phyloP scores from a whole-genome alignment of 92 coral and sea anemone genomes.

The Epizoanthus stellaris region DNA sequence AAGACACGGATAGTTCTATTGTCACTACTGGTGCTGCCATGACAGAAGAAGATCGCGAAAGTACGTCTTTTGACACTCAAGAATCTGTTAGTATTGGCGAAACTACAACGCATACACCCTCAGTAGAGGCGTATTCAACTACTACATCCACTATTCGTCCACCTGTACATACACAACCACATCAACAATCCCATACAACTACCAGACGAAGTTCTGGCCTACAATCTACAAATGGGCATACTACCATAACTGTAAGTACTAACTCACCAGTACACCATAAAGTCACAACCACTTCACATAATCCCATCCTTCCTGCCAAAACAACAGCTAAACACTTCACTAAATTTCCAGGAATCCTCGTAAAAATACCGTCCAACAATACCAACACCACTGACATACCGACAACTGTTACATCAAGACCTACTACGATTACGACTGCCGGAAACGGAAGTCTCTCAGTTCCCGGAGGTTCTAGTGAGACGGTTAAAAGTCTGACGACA shows the following conservation, averaged over 20 bases:
- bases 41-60: constrained; percentile 32
- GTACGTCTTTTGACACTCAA: constrained; percentile 39
- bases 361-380: constrained; percentile 31
- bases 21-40: constrained; percentile 23
- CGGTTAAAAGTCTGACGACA: not conserved
- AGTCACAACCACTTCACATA: constrained; percentile 1
- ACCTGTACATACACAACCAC: not conserved
- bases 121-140: not conserved
- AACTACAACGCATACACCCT: constrained; percentile 6
- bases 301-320: constrained; percentile 2
- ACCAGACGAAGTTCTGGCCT: not conserved
- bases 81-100: constrained; percentile 43
- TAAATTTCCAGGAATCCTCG: constrained; percentile 40
- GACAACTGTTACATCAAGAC: constrained; percentile 27
- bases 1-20: constrained; percentile 33
- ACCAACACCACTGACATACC: constrained; percentile 42
- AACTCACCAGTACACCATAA: not conserved
- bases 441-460: not conserved
- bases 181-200: not conserved
- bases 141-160: not conserved
- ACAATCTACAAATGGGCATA: not conserved
- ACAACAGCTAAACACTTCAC: constrained; percentile 34
- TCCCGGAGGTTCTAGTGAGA: constrained; percentile 8
- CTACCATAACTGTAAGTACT: not conserved
- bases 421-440: not conserved